A percentile compares a stretch with the other conserved stretches of the same genome.
Evolutionary conservation across 64 coral and sea anemone species (phyloP).

Genomic region (Stichodactyla helianthus): DNA sequence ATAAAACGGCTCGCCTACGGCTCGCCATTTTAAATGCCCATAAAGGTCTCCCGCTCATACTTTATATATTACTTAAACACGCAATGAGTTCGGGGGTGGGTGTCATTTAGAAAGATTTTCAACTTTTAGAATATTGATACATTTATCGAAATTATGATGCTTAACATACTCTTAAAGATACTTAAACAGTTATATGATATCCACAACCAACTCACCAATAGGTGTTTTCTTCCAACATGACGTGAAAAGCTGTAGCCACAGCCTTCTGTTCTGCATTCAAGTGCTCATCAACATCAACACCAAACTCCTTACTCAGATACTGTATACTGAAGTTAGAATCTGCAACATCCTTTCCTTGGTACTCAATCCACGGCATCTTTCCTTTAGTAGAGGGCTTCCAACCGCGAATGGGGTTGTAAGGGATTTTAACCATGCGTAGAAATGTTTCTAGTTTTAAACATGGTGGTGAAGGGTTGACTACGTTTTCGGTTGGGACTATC

Average conservation of each 20-base stretch:
- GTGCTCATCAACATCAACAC: constrained; percentile 46
- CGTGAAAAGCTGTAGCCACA: constrained; percentile 18
- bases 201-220: constrained; percentile 28
- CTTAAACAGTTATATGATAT: neutral
- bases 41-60: too few relatives aligned
- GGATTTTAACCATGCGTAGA: constrained; percentile 58
- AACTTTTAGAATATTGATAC: too few relatives aligned
- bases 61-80: too few relatives aligned
- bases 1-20: too few relatives aligned
- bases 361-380: constrained; percentile 59
- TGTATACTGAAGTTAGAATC: constrained; percentile 57
- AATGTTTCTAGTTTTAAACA: constrained; percentile 55
- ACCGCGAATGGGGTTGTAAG: constrained; percentile 21
- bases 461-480: constrained; percentile 17
- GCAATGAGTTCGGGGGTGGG: too few relatives aligned
- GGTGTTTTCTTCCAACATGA: constrained; percentile 60
- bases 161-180: neutral
- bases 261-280: constrained; percentile 30
- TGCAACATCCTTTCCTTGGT: constrained; percentile 34
- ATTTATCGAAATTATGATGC: too few relatives aligned
- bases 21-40: too few relatives aligned
- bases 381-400: constrained; percentile 49
- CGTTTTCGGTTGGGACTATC: neutral
- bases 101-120: too few relatives aligned
- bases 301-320: constrained; percentile 40